A percentile compares a stretch with the other conserved stretches of the same genome.
Evolutionary conservation across 2,797 vertebrate species (phyloP).

Genomic region (Sebastes kiyomatsui): DNA sequence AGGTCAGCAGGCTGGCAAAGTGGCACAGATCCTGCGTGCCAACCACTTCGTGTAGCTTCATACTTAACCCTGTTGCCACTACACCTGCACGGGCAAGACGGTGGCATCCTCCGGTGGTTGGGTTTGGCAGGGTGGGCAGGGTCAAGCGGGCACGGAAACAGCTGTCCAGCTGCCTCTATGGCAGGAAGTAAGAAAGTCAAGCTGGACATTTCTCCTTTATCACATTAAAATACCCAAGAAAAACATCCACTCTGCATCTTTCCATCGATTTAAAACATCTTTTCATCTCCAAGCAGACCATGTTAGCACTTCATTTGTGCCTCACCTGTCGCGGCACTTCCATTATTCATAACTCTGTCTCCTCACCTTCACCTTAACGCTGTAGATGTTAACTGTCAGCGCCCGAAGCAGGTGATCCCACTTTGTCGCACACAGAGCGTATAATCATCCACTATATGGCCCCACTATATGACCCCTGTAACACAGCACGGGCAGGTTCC

Average conservation of each 20-base stretch:
- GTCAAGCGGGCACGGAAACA: conserved; percentile 35
- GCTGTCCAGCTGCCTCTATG: not conserved
- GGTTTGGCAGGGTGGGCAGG: conserved; percentile 18
- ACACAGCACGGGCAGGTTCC: not conserved
- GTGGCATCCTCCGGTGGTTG: conserved; percentile 15
- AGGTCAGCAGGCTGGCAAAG: conserved; percentile 37
- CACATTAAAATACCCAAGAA: conserved; percentile 6
- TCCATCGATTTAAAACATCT: not conserved
- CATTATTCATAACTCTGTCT: conserved; percentile 33
- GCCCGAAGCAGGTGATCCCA: not conserved
- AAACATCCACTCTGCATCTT: not conserved
- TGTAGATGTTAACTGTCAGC: conserved; percentile 37
- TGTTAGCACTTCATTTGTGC: not conserved
- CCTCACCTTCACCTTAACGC: conserved; percentile 5
- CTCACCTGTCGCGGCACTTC: conserved; percentile 9
- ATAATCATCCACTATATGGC: not conserved
- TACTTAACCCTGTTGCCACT: not conserved
- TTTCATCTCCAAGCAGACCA: not conserved
- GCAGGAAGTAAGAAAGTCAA: not conserved
- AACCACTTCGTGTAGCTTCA: conserved; percentile 20
- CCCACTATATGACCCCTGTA: not conserved
- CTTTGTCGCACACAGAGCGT: not conserved
- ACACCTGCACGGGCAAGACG: conserved; percentile 32
- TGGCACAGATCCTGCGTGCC: conserved; percentile 15
- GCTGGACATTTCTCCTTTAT: conserved; percentile 6